Evolutionary conservation across 2,888 invertebrate species (phyloP).

Genomic region (Dynastes hyllus): DNA sequence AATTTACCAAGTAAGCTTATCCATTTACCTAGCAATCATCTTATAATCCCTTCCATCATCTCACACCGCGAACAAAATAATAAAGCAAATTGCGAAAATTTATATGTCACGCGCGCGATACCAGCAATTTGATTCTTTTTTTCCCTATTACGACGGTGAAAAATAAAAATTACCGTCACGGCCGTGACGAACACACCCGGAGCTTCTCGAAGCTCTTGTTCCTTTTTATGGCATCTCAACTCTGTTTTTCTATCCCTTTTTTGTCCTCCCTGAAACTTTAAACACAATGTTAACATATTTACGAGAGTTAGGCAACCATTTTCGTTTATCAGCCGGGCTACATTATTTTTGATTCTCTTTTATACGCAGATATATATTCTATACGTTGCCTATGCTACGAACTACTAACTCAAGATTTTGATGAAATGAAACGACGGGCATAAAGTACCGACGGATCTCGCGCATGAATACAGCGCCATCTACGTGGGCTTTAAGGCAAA

Average conservation of each 20-base stretch:
- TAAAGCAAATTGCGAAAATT: constrained; percentile 25
- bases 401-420: constrained; percentile 52
- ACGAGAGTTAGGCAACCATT: constrained; percentile 49
- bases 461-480: constrained; percentile 15
- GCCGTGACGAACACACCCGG: neutral
- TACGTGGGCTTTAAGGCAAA: constrained; percentile 6
- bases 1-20: neutral
- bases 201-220: constrained; percentile 1
- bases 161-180: constrained; percentile 33
- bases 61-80: neutral
- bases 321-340: constrained; percentile 47
- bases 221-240: constrained; percentile 19
- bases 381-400: constrained; percentile 30
- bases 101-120: constrained; percentile 16
- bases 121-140: constrained; percentile 27
- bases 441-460: constrained; percentile 31
- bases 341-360: constrained; percentile 52
- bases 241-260: neutral
- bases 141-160: neutral
- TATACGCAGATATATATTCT: constrained; percentile 39
- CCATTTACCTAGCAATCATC: neutral
- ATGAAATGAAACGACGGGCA: constrained; percentile 48
- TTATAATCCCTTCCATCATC: neutral
- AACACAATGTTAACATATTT: constrained; percentile 52
- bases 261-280: constrained; percentile 26